Evolutionary conservation across 2,888 invertebrate genomes (phyloP), one percentile per base, ranked within the genome.

Genomic region (Ornithoptera alexandrae): DNA sequence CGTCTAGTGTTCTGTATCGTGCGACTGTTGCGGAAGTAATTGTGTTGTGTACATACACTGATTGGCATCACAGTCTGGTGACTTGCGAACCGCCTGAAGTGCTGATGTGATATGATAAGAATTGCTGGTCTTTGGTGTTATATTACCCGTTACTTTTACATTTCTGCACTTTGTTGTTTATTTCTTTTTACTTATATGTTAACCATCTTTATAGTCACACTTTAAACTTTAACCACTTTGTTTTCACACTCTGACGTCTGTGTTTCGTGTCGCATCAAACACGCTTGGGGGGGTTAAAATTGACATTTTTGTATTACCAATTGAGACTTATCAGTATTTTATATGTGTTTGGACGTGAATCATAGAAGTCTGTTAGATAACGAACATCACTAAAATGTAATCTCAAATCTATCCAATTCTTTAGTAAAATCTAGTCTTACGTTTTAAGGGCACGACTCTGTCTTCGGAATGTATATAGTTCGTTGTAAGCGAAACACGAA

Each of bases 381-480:
- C 42, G 50, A 68, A 75, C 81, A 81, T 83, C 80, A 82, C 81
- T 78, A 65, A 79, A 80, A 81, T 77, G 80, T 77, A 84, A 79
- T 88, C 86, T 86, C 83, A 79, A 85, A 82, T 86, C 78, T 85
- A 82, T 86, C 78, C 85, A 82, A 86, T 84, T 86, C 83, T 82
- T 85, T 90, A 90, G 92, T 90, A 90, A 91, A 92, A 85, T 92
- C 92, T 92, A 92, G 92, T 92, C 92, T 89, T 92, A 91, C 83
- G 83, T 89, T 81, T 77, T 91, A 91, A 89, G 90, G 87, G 22
- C 87, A 84, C 84, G 82, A 84, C 83, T 84, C 82, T 82, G 86
- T 88, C 86, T 89, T 85, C 65, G 83, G 82, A 87, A 83, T 92
- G 90, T 92, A 90, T 77, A 89, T 92, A 91, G 79, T 83, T 81